phyloP scores from a whole-genome alignment of 1,140 invertebrate genomes.

The Macrobrachium rosenbergii region DNA sequence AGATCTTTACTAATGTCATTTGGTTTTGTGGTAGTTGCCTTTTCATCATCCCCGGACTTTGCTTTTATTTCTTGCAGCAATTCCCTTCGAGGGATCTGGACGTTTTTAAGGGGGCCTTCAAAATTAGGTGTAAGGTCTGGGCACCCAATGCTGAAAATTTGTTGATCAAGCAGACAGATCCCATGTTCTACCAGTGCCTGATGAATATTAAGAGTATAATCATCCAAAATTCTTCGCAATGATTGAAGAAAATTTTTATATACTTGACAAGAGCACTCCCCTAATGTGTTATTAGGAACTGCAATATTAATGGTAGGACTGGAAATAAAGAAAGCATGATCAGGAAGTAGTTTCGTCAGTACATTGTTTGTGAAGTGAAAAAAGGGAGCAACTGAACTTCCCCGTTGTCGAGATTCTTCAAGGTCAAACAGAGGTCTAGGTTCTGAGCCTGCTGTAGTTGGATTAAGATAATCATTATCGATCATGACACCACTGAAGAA shows the following conservation, averaged over 20 bases:
- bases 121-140: constrained; percentile 3
- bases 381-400: constrained; percentile 7
- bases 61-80: neutral
- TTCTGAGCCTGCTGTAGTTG: neutral
- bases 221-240: neutral
- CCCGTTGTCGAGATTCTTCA: neutral
- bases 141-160: constrained; percentile 35
- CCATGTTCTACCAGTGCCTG: constrained; percentile 33
- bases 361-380: constrained; percentile 43
- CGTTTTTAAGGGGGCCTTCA: neutral
- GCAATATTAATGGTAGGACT: constrained; percentile 32
- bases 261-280: constrained; percentile 22
- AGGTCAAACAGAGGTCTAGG: constrained; percentile 13
- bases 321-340: constrained; percentile 8
- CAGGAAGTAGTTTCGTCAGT: constrained; percentile 9
- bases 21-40: no score
- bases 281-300: constrained; percentile 35
- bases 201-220: neutral
- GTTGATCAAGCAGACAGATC: neutral
- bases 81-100: neutral
- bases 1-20: no score
- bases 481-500: constrained; percentile 34
- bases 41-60: no score
- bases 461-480: constrained; percentile 29
- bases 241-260: constrained; percentile 23